A percentile compares a stretch with the other conserved stretches of the same genome.
These are phyloP conservation scores for Brachyopa scutellaris DNA, from an alignment of 2,888 invertebrate genomes.

Conservation along the genomic window DNA sequence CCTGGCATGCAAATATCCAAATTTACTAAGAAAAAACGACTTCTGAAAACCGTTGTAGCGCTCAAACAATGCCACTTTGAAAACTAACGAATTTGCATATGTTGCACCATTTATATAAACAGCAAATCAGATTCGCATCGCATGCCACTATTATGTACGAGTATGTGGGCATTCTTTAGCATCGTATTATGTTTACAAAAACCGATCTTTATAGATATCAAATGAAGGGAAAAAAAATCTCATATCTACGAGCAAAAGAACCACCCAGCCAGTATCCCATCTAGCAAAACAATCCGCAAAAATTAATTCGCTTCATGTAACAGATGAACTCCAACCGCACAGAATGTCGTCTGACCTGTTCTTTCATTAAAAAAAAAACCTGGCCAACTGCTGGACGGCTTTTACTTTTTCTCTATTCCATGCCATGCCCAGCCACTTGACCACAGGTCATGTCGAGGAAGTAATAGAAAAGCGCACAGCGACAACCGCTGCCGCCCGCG, in stretches of 20 bases:
- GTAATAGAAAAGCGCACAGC: conserved; percentile 53
- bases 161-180: neutral
- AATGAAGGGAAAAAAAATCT: too few species aligned
- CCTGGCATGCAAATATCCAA: neutral
- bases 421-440: conserved; percentile 53
- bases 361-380: conserved; percentile 20
- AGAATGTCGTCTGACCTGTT: conserved; percentile 72
- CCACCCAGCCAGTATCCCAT: neutral
- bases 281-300: neutral
- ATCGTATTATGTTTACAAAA: neutral
- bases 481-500: conserved; percentile 33
- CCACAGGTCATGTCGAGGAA: conserved; percentile 72
- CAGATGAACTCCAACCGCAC: conserved; percentile 52
- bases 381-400: conserved; percentile 55
- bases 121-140: too few species aligned
- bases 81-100: conserved; percentile 10
- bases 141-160: too few species aligned
- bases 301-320: conserved; percentile 1
- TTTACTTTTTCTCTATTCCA: conserved; percentile 67
- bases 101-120: conserved; percentile 22
- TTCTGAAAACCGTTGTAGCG: too few species aligned
- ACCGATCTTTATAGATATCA: neutral
- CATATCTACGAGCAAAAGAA: too few species aligned
- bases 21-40: too few species aligned
- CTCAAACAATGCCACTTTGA: neutral